phyloP scores from a whole-genome alignment of 2,888 invertebrate genomes.

The Mythimna vitellina region DNA sequence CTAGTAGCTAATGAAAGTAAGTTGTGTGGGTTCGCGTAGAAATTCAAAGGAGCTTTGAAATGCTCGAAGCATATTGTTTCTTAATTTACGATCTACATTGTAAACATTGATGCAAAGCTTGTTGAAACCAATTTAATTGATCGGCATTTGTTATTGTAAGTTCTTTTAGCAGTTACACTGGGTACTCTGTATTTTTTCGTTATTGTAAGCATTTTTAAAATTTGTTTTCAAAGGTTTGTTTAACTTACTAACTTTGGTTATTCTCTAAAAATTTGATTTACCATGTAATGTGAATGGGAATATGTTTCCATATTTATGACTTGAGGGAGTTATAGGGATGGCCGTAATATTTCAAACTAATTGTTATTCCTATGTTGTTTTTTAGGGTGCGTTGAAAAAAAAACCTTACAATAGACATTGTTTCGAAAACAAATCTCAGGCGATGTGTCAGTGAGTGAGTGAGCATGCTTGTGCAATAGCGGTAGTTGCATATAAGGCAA shows the following conservation, averaged over 20 bases:
- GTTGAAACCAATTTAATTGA: slow-evolving; percentile 40
- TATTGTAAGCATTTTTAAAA: slow-evolving; percentile 3
- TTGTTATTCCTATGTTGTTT: slow-evolving; percentile 8
- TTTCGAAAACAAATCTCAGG: slow-evolving; percentile 54
- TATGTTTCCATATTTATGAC: slow-evolving; percentile 48
- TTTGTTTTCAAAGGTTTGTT: neutral
- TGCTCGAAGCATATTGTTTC: slow-evolving; percentile 36
- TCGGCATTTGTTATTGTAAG: slow-evolving; percentile 10
- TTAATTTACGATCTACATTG: slow-evolving; percentile 45
- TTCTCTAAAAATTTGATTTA: slow-evolving; percentile 15
- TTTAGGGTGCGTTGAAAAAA: slow-evolving; percentile 36
- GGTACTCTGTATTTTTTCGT: slow-evolving; percentile 2
- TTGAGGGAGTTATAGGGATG: slow-evolving; percentile 38
- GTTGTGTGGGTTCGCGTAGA: slow-evolving; percentile 12
- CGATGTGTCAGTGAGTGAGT: slow-evolving; percentile 63
- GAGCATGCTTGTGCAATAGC: slow-evolving; percentile 71
- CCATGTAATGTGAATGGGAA: slow-evolving; percentile 23
- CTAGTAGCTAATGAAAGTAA: slow-evolving; percentile 23
- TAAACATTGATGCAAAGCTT: slow-evolving; percentile 23
- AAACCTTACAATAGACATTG: slow-evolving; percentile 50
- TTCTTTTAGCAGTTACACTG: neutral
- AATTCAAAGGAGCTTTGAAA: slow-evolving; percentile 32
- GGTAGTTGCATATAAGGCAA: slow-evolving; percentile 83
- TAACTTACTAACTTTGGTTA: neutral
- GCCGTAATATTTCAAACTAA: slow-evolving; percentile 13